Percentiles rank a stretch among this genome's conserved stretches.
These are phyloP conservation scores for Magallana gigas DNA, from an alignment of 1,140 invertebrate species.

Conservation along the genomic window DNA sequence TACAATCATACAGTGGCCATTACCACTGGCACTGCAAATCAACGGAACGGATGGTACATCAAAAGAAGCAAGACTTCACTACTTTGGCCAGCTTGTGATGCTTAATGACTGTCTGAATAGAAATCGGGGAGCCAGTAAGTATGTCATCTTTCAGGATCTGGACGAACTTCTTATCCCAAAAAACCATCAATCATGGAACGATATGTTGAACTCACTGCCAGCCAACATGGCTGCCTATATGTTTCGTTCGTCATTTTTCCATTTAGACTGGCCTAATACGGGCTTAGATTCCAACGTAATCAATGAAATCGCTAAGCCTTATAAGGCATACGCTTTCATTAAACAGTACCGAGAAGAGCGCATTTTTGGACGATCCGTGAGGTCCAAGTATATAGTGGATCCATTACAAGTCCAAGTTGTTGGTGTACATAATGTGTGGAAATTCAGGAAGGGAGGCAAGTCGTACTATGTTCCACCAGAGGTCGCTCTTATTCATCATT, in stretches of 20 bases:
- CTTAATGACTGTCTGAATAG: slow-evolving; percentile 59
- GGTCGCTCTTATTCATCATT: slow-evolving; percentile 92
- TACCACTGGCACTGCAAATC: slow-evolving; percentile 73
- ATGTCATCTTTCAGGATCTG: slow-evolving; percentile 51
- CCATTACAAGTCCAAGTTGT: background rate
- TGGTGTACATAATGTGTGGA: slow-evolving; percentile 88
- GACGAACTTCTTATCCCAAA: slow-evolving; percentile 57
- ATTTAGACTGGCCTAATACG: slow-evolving; percentile 48
- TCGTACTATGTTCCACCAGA: slow-evolving; percentile 87
- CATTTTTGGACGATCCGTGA: background rate
- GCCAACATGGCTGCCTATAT: slow-evolving; percentile 11
- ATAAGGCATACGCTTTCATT: slow-evolving; percentile 28
- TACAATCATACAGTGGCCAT: slow-evolving; percentile 89
- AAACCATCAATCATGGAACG: slow-evolving; percentile 43
- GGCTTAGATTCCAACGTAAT: background rate
- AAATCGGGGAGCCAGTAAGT: slow-evolving; percentile 43
- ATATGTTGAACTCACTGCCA: slow-evolving; percentile 40
- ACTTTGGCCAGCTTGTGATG: slow-evolving; percentile 54
- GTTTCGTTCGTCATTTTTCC: slow-evolving; percentile 55
- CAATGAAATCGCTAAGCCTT: slow-evolving; percentile 18
- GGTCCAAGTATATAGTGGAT: slow-evolving; percentile 25
- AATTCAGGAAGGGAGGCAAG: slow-evolving; percentile 73
- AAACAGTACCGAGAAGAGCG: slow-evolving; percentile 19
- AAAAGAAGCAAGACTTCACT: slow-evolving; percentile 45
- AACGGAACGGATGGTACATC: background rate